Evolutionary conservation across 1,140 invertebrate genomes (phyloP).

Genomic region (Polyergus mexicanus): DNA sequence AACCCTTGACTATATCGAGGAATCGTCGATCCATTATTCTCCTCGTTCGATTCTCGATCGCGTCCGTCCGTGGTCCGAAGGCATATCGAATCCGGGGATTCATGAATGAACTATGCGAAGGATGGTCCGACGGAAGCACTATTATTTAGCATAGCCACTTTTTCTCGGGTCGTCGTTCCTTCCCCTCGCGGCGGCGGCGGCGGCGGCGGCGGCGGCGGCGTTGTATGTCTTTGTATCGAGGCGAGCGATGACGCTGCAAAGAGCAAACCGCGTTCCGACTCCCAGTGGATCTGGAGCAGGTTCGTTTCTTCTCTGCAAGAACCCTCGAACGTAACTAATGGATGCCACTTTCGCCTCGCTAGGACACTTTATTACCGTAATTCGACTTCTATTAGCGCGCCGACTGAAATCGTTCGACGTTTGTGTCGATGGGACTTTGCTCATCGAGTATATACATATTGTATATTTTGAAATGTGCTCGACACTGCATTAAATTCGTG

Average conservation of each 20-base stretch:
- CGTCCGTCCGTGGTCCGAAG: conserved; percentile 56
- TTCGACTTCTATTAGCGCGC: conserved; percentile 77
- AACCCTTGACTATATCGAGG: conserved; percentile 2
- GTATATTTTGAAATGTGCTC: background rate
- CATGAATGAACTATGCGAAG: conserved; percentile 82
- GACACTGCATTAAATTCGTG: background rate
- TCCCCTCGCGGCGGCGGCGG: background rate
- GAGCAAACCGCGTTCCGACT: conserved; percentile 45
- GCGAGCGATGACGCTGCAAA: conserved; percentile 85
- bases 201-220: conserved; percentile 74
- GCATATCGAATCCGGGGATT: conserved; percentile 77
- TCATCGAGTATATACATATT: background rate
- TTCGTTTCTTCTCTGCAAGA: conserved; percentile 67
- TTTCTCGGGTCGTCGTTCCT: conserved; percentile 73
- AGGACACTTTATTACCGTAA: conserved; percentile 83
- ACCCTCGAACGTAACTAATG: conserved; percentile 79
- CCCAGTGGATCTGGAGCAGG: conserved; percentile 78
- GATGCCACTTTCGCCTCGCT: conserved; percentile 77
- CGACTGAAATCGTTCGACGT: conserved; percentile 47
- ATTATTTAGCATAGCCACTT: conserved; percentile 86
- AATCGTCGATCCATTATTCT: conserved; percentile 28
- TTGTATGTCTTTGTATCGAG: conserved; percentile 83
- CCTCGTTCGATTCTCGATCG: conserved; percentile 33
- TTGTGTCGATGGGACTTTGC: conserved; percentile 36
- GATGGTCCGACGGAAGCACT: conserved; percentile 76